A percentile compares a stretch with the other conserved stretches of the same genome.
Evolutionary conservation across 1,140 invertebrate genomes (phyloP).

Genomic region (Macrobrachium rosenbergii): DNA sequence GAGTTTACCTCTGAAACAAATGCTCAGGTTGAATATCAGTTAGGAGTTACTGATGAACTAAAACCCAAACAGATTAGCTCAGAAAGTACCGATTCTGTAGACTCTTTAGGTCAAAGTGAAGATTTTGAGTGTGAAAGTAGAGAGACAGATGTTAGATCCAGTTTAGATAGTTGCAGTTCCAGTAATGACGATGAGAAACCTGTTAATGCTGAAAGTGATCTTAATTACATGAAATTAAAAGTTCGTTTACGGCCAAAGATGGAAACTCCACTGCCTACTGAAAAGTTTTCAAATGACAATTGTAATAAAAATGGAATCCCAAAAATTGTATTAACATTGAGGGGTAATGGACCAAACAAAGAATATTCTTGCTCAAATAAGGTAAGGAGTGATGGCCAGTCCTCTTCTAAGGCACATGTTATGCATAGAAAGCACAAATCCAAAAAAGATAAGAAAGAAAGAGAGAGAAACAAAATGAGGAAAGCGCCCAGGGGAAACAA

Average conservation of each 20-base stretch:
- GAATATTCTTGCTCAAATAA: slow-evolving; percentile 61
- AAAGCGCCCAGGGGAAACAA: slow-evolving; percentile 24
- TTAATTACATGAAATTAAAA: slow-evolving; percentile 31
- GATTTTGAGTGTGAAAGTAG: too few species aligned
- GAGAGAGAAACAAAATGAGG: slow-evolving; percentile 25
- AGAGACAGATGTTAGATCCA: too few species aligned
- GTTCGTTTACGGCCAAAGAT: slow-evolving; percentile 29
- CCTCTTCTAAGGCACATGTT: slow-evolving; percentile 19
- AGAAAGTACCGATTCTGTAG: too few species aligned
- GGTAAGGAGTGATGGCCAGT: slow-evolving; percentile 51
- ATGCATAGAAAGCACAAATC: slow-evolving; percentile 49
- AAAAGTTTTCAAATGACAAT: slow-evolving; percentile 32
- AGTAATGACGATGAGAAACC: not conserved
- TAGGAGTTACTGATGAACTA: too few species aligned
- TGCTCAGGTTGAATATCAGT: too few species aligned
- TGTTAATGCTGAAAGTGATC: slow-evolving; percentile 10
- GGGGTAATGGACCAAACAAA: slow-evolving; percentile 52
- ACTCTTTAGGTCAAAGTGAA: too few species aligned
- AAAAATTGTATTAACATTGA: slow-evolving; percentile 50
- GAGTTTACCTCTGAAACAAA: too few species aligned
- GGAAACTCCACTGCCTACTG: not conserved
- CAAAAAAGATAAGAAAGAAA: slow-evolving; percentile 52
- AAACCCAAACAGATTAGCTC: too few species aligned
- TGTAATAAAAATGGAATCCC: slow-evolving; percentile 56
- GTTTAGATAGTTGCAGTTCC: too few species aligned